phyloP scores from a whole-genome alignment of 2,888 invertebrate species.

The Sphinx pinastri region DNA sequence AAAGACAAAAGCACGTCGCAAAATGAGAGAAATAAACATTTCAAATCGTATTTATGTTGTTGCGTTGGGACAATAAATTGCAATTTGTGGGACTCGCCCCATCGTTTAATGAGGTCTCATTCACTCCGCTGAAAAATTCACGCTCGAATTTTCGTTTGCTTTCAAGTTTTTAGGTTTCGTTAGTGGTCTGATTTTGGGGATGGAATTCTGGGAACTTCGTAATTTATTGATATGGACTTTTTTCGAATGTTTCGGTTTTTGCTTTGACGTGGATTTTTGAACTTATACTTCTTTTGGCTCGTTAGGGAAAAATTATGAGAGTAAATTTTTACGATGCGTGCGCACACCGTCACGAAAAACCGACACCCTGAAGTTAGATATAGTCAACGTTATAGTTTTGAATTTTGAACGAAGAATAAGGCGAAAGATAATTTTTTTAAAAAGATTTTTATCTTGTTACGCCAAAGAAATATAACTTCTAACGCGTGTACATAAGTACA shows the following conservation, averaged over 20 bases:
- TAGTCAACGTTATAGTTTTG: too few relatives aligned
- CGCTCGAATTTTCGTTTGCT: constrained; percentile 6
- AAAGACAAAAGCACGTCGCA: constrained; percentile 25
- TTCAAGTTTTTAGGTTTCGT: neutral
- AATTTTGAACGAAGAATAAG: too few relatives aligned
- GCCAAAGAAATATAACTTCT: too few relatives aligned
- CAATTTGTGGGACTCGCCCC: constrained; percentile 32
- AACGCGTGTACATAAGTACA: too few relatives aligned
- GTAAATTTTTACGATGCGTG: too few relatives aligned
- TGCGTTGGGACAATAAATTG: constrained; percentile 32
- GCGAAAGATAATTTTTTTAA: too few relatives aligned
- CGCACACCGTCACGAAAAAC: too few relatives aligned
- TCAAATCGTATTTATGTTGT: constrained; percentile 43
- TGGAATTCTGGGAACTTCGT: neutral
- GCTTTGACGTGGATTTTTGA: neutral
- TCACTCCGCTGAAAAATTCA: constrained; percentile 26
- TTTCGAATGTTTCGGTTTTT: neutral
- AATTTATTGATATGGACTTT: neutral
- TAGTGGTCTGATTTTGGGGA: neutral
- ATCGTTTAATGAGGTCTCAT: constrained; percentile 34
- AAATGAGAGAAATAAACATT: constrained; percentile 36
- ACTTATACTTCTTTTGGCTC: too few relatives aligned
- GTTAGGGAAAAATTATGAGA: too few relatives aligned
- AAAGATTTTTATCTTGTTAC: too few relatives aligned
- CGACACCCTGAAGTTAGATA: too few relatives aligned